Percentiles rank a stretch among this genome's conserved stretches.
phyloP scores from a whole-genome alignment of 2,797 vertebrate genomes.

The Ciconia nigra region DNA sequence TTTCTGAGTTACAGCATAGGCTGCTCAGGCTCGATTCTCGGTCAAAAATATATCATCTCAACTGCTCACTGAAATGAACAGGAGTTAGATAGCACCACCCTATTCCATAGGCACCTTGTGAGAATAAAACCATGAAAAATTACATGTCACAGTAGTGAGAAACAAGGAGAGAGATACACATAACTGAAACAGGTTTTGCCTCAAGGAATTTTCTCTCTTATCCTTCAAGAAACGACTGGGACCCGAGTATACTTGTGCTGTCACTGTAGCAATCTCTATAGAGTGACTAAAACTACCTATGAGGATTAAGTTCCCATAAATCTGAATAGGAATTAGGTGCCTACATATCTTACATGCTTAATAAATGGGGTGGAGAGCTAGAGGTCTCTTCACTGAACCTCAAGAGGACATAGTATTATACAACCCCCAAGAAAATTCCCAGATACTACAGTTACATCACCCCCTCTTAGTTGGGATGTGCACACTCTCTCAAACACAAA shows the following conservation, averaged over 20 bases:
- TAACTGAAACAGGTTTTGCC: background rate
- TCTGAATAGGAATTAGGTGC: background rate
- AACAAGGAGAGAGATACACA: background rate
- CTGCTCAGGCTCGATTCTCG: background rate
- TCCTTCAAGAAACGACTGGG: background rate
- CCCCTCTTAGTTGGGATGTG: background rate
- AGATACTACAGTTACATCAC: background rate
- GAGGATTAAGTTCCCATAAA: background rate
- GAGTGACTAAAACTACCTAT: background rate
- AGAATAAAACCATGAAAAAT: background rate
- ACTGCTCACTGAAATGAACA: background rate
- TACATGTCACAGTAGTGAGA: background rate
- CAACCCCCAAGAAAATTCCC: background rate
- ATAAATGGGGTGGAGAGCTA: background rate
- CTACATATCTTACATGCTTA: background rate
- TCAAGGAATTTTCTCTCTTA: background rate
- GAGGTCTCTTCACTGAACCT: background rate
- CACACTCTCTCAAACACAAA: background rate
- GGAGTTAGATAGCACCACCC: background rate
- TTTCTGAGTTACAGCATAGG: accelerated
- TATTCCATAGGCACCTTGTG: background rate
- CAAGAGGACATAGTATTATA: background rate
- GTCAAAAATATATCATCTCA: background rate
- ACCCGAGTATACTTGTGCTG: background rate
- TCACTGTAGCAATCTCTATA: background rate